Conservation (phyloP, 2,888 invertebrate species). For the Cataglyphis rosenhaueri region DNA sequence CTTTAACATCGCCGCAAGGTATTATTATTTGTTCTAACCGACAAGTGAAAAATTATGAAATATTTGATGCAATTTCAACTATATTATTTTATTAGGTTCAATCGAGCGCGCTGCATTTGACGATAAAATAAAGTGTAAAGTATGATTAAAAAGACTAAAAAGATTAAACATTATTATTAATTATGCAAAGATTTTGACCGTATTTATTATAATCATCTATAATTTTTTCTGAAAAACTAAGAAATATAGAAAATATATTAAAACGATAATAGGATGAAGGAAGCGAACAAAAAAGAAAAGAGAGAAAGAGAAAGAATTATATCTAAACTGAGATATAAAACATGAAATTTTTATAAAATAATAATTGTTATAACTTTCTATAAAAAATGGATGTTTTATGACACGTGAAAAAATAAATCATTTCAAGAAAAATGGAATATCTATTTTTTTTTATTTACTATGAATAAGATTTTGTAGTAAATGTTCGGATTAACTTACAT, state of each 20-base stretch:
- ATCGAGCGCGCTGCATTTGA: slow-evolving; percentile 1
- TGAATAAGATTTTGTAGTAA: no score
- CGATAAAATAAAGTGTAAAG: background rate
- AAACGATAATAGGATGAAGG: background rate
- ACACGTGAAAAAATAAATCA: no score
- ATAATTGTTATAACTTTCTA: no score
- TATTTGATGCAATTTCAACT: background rate
- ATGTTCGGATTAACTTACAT: no score
- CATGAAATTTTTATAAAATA: no score
- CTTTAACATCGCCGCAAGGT: background rate
- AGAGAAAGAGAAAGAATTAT: background rate
- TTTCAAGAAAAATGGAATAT: no score
- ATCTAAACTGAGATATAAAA: background rate
- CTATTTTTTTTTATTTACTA: no score
- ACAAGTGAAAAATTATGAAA: slow-evolving; percentile 12
- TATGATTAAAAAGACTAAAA: background rate
- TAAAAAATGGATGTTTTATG: no score
- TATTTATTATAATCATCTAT: background rate
- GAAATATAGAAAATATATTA: background rate
- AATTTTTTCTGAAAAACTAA: background rate
- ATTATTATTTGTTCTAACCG: background rate
- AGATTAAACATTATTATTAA: background rate
- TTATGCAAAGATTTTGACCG: background rate
- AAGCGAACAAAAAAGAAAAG: background rate
- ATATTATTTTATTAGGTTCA: slow-evolving; percentile 8